These are phyloP conservation scores for Ceratosolen fusciceps DNA, from an alignment of 1,140 invertebrate species.

Conservation along the genomic window DNA sequence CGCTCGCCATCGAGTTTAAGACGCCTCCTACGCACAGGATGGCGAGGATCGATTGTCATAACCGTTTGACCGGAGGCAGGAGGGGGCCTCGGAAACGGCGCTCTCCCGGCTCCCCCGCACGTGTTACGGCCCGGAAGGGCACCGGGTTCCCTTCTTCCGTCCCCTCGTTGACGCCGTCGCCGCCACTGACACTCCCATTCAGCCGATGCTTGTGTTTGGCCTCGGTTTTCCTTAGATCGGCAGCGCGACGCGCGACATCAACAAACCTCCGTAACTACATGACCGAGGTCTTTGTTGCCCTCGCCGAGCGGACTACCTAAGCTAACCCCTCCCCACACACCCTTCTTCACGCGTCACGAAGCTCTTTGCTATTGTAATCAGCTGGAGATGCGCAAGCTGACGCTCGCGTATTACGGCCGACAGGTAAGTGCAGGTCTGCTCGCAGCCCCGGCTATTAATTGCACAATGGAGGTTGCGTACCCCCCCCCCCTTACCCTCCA, in stretches of 20 bases:
- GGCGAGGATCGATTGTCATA: slow-evolving; percentile 53
- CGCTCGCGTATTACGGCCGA: background rate
- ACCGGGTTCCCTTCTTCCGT: no score
- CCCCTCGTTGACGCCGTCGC: no score
- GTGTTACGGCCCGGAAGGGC: background rate
- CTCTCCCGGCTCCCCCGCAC: background rate
- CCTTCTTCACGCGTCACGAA: no score
- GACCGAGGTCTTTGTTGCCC: no score
- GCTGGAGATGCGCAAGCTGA: background rate
- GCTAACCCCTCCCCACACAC: no score
- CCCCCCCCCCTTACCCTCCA: background rate
- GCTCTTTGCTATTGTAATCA: no score
- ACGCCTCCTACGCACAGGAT: slow-evolving; percentile 47
- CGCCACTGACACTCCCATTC: background rate
- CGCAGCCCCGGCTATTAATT: no score
- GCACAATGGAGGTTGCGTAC: background rate
- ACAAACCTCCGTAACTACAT: no score
- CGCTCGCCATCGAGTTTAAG: background rate
- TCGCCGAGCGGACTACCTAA: background rate
- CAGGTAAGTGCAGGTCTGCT: no score
- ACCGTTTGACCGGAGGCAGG: background rate
- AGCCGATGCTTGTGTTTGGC: background rate
- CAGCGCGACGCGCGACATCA: no score
- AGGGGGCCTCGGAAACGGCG: no score
- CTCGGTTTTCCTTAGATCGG: background rate